Percentiles rank a stretch among this genome's conserved stretches.
Conservation (phyloP, 2,888 invertebrate genomes). For the Andrena chrysosceles region DNA sequence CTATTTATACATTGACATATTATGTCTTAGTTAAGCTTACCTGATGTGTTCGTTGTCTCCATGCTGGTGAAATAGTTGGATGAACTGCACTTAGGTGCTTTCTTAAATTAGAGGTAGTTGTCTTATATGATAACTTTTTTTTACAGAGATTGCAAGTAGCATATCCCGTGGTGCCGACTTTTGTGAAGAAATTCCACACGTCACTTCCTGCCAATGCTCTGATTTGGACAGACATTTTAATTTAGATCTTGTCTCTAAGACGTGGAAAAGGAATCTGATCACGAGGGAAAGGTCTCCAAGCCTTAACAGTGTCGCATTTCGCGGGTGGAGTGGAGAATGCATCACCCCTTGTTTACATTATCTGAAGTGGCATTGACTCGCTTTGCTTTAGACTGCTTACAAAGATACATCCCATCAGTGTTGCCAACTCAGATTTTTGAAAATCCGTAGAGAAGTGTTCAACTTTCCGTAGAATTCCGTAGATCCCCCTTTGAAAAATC, state of each 20-base stretch:
- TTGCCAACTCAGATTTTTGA: too few species aligned
- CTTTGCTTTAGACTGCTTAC: too few species aligned
- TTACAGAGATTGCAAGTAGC: constrained; percentile 11
- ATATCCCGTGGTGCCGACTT: too few species aligned
- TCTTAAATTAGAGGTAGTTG: constrained; percentile 20
- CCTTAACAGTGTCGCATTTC: neutral
- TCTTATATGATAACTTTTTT: constrained; percentile 18
- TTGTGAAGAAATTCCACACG: neutral
- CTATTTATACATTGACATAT: neutral
- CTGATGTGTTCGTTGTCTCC: constrained; percentile 11
- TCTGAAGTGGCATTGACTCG: too few species aligned
- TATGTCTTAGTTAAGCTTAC: constrained; percentile 8
- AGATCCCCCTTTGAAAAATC: too few species aligned
- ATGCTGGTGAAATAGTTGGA: constrained; percentile 4
- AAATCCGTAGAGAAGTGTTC: too few species aligned
- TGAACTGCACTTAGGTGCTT: constrained; percentile 6
- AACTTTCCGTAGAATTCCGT: too few species aligned
- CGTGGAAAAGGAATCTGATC: neutral
- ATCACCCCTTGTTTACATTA: too few species aligned
- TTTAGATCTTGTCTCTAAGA: neutral
- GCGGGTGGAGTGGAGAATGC: too few species aligned
- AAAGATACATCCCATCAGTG: too few species aligned
- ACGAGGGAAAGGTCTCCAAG: neutral
- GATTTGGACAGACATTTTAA: neutral
- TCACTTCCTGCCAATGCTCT: neutral